These are phyloP conservation scores for Strigamia transsilvanica DNA, from an alignment of 2,888 invertebrate species.

Conservation along the genomic window DNA sequence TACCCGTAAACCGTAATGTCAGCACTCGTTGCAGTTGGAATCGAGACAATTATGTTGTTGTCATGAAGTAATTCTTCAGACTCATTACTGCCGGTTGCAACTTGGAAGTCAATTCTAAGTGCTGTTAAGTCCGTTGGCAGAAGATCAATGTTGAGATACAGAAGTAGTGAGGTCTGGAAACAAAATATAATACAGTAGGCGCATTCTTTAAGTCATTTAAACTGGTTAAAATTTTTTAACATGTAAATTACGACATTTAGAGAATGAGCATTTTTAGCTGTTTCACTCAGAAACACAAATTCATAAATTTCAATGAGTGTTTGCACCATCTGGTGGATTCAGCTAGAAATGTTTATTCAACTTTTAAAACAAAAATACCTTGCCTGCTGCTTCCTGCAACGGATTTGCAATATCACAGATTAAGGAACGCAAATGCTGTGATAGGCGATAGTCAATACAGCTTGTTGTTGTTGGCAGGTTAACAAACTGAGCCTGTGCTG, in stretches of 20 bases:
- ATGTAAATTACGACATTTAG: too few relatives aligned
- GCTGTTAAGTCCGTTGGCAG: neutral
- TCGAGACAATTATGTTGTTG: neutral
- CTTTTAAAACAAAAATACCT: neutral
- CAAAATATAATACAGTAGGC: too few relatives aligned
- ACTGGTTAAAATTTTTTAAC: too few relatives aligned
- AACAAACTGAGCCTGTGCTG: neutral
- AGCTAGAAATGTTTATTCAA: too few relatives aligned
- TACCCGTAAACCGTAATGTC: constrained; percentile 9
- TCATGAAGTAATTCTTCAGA: neutral
- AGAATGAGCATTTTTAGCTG: too few relatives aligned
- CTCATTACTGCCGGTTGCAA: neutral
- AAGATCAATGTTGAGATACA: neutral
- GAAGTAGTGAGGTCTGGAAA: neutral
- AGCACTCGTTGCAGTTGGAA: constrained; percentile 1
- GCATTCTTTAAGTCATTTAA: too few relatives aligned
- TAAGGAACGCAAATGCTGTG: neutral
- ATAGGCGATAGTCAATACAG: neutral
- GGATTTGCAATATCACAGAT: constrained; percentile 22
- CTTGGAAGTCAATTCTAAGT: neutral
- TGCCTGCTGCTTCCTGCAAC: neutral
- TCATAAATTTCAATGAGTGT: too few relatives aligned
- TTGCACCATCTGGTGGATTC: too few relatives aligned
- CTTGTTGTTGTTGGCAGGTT: neutral
- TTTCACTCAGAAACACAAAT: too few relatives aligned